Conservation (phyloP, 92 coral and sea anemone species). For the Siderastrea radians region DNA sequence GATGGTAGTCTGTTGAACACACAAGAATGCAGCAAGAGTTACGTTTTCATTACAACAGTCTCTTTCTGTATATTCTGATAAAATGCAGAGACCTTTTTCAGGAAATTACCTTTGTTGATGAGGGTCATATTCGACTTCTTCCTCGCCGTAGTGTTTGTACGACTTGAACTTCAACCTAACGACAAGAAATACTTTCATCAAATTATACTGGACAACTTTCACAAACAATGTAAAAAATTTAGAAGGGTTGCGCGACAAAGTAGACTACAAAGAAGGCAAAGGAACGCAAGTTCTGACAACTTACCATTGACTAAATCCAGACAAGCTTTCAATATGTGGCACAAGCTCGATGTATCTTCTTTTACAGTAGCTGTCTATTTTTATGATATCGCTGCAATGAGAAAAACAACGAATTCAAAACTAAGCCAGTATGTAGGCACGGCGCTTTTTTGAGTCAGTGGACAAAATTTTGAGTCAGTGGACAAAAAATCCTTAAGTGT, state of each 20-base stretch:
- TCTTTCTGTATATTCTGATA: too few species aligned
- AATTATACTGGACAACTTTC: neutral
- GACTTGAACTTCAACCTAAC: constrained; percentile 77
- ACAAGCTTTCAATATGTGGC: constrained; percentile 91
- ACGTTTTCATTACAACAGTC: too few species aligned
- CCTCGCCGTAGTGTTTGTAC: constrained; percentile 80
- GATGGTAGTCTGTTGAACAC: constrained; percentile 51
- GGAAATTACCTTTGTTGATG: constrained; percentile 63
- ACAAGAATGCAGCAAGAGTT: neutral
- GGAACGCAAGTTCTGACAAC: neutral
- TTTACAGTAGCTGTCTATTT: constrained; percentile 90
- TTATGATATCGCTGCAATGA: constrained; percentile 83
- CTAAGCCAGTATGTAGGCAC: neutral
- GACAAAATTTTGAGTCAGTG: neutral
- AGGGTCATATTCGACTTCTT: constrained; percentile 68
- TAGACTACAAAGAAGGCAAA: neutral
- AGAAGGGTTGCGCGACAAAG: neutral
- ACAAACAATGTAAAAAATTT: too few species aligned
- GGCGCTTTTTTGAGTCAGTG: neutral
- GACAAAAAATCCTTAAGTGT: too few species aligned
- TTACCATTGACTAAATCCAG: constrained; percentile 89
- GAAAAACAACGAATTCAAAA: neutral
- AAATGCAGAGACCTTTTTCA: neutral
- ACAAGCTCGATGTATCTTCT: constrained; percentile 89
- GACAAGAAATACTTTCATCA: constrained; percentile 4